Conservation (phyloP, 2,888 invertebrate species). For the Andrena marginata region DNA sequence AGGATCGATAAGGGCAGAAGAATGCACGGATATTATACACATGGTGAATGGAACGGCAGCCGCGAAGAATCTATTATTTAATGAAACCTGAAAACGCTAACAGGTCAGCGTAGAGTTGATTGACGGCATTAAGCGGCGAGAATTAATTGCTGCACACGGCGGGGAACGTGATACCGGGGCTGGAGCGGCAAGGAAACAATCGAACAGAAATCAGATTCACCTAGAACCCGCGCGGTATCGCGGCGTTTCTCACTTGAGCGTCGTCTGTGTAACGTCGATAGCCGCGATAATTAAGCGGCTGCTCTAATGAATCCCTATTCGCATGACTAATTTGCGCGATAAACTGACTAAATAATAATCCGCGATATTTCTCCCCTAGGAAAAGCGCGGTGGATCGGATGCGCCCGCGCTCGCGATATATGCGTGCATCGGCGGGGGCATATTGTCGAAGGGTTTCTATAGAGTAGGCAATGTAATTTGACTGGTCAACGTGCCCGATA, state of each 20-base stretch:
- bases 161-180: slow-evolving; percentile 30
- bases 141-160: slow-evolving; percentile 45
- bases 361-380: slow-evolving; percentile 73
- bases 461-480: slow-evolving; percentile 60
- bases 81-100: not conserved
- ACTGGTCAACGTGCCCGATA: slow-evolving; percentile 60
- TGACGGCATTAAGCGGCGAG: slow-evolving; percentile 38
- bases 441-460: slow-evolving; percentile 58
- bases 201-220: slow-evolving; percentile 51
- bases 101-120: not conserved
- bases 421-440: slow-evolving; percentile 34
- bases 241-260: slow-evolving; percentile 58
- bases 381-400: slow-evolving; percentile 66
- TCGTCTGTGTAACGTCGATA: slow-evolving; percentile 66
- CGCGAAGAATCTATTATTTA: slow-evolving; percentile 1
- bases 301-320: slow-evolving; percentile 77
- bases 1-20: not conserved
- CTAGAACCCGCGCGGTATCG: slow-evolving; percentile 33
- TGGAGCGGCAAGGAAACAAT: slow-evolving; percentile 53
- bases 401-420: slow-evolving; percentile 48
- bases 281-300: slow-evolving; percentile 74
- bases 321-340: slow-evolving; percentile 76
- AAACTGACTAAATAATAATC: slow-evolving; percentile 77
- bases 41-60: not conserved
- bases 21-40: not conserved